phyloP scores from a whole-genome alignment of 2,797 vertebrate species.

The Microhierax caerulescens region DNA sequence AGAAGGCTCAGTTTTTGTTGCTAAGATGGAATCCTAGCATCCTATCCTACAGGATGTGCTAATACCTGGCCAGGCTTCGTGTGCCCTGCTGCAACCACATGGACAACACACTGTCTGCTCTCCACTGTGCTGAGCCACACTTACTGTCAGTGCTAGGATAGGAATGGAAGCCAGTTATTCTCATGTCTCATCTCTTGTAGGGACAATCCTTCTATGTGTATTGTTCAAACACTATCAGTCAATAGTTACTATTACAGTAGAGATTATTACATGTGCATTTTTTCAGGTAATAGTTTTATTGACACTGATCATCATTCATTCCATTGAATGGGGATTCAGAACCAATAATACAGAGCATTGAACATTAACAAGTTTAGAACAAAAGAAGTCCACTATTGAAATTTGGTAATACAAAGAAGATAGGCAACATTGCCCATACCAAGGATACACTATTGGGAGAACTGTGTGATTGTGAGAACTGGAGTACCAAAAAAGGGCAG shows the following conservation, averaged over 20 bases:
- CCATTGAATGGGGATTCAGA: background rate
- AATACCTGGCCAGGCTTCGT: background rate
- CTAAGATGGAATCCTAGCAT: background rate
- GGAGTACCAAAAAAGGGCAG: background rate
- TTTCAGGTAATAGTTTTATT: background rate
- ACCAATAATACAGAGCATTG: background rate
- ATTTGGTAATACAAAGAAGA: background rate
- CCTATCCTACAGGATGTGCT: no score
- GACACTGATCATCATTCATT: background rate
- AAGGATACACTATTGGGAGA: background rate
- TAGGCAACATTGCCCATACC: background rate
- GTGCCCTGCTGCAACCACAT: background rate
- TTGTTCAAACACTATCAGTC: background rate
- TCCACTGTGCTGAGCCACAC: accelerated
- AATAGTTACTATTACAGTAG: background rate
- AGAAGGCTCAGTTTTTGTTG: background rate
- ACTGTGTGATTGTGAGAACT: background rate
- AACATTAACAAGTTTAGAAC: background rate
- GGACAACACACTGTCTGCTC: background rate
- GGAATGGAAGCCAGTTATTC: background rate
- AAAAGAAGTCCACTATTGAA: background rate
- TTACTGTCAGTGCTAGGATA: background rate
- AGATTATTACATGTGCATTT: background rate
- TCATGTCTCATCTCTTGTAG: background rate
- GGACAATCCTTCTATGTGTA: background rate